A percentile compares a stretch with the other conserved stretches of the same genome.
Evolutionary conservation across 2,113 vertebrate genomes (phyloP).

Genomic region (Actenoides lindsayi): DNA sequence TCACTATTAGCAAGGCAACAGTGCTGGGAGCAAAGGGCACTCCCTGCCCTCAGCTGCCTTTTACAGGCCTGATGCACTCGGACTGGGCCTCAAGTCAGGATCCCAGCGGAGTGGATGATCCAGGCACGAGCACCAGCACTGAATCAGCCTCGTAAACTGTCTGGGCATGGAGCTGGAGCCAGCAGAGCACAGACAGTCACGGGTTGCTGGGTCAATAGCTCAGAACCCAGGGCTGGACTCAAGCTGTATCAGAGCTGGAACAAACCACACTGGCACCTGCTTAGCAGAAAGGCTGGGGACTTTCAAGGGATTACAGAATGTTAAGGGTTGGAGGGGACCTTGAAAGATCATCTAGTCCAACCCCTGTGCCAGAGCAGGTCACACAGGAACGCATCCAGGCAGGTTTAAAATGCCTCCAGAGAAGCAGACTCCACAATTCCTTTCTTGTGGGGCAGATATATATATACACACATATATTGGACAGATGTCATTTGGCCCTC

Average conservation of each 20-base stretch:
- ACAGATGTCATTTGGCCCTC: neutral
- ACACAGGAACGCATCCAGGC: no score
- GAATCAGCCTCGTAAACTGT: rapidly evolving
- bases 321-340: no score
- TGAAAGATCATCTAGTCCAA: no score
- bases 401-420: no score
- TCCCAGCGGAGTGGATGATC: neutral
- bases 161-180: neutral
- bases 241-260: neutral
- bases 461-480: no score
- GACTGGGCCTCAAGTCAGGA: neutral
- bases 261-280: neutral
- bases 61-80: neutral
- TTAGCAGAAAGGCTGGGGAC: neutral
- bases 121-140: no score
- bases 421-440: no score
- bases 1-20: neutral
- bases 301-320: neutral
- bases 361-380: no score
- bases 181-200: neutral
- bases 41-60: neutral
- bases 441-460: rapidly evolving
- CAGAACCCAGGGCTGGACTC: neutral
- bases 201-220: neutral
- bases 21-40: neutral